Evolutionary conservation across 1,140 invertebrate species (phyloP).

Genomic region (Zaprionus tsacasi): DNA sequence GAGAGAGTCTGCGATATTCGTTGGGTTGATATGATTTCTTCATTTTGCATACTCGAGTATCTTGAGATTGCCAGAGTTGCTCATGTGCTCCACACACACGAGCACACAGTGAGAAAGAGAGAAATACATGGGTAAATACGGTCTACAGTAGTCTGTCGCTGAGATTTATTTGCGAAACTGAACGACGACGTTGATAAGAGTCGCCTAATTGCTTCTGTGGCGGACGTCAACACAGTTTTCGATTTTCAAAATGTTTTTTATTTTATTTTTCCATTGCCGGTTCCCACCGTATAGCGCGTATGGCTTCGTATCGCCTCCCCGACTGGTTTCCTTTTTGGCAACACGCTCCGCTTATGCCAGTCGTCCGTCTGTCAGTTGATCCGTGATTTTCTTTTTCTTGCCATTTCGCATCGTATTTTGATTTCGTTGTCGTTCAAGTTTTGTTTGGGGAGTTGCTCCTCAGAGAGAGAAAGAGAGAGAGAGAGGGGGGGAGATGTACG

Average conservation of each 20-base stretch:
- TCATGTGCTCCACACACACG: background rate
- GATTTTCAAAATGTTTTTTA: constrained; percentile 60
- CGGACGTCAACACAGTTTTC: constrained; percentile 73
- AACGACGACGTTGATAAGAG: constrained; percentile 65
- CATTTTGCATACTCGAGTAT: constrained; percentile 36
- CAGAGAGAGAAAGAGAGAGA: too few relatives aligned
- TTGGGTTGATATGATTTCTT: background rate
- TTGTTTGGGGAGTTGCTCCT: constrained; percentile 63
- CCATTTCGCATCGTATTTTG: constrained; percentile 65
- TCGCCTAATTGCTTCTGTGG: constrained; percentile 69
- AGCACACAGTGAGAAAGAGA: background rate
- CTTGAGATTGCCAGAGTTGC: constrained; percentile 14
- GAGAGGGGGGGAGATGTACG: background rate
- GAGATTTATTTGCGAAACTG: constrained; percentile 66
- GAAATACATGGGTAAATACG: constrained; percentile 1
- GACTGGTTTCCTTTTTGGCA: constrained; percentile 81
- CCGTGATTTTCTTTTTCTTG: constrained; percentile 71
- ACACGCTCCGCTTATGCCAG: constrained; percentile 69
- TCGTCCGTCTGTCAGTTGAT: constrained; percentile 22
- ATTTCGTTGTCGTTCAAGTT: constrained; percentile 62
- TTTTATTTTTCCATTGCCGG: constrained; percentile 38
- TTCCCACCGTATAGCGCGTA: constrained; percentile 77
- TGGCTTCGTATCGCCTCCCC: constrained; percentile 38
- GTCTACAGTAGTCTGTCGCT: constrained; percentile 51
- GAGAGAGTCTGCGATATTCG: constrained; percentile 26